Conservation (phyloP, 2,797 vertebrate species). For the Crax fasciolata region DNA sequence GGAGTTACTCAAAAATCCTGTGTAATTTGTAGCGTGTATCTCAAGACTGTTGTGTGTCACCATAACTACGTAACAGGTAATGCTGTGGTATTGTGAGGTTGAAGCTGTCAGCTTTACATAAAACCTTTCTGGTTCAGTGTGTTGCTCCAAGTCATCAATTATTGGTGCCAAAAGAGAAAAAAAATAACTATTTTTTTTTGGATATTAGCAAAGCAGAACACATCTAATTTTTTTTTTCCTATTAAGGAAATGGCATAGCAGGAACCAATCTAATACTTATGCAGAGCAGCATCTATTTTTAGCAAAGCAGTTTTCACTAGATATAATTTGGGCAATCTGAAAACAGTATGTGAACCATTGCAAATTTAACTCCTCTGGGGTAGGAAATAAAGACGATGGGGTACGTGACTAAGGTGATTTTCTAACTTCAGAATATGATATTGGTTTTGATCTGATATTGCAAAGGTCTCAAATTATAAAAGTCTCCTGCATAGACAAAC, state of each 20-base stretch:
- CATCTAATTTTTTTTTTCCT: not conserved
- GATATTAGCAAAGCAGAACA: not conserved
- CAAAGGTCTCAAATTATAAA: not conserved
- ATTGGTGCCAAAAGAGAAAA: not conserved
- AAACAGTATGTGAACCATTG: constrained; percentile 15
- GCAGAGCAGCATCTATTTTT: constrained; percentile 68
- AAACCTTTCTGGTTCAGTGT: fast-evolving
- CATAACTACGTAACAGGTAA: not conserved
- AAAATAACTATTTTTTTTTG: not conserved
- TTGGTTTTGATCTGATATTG: not conserved
- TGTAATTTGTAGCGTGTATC: constrained; percentile 7
- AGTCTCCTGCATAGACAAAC: not conserved
- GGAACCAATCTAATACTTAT: constrained; percentile 49
- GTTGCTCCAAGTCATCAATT: not conserved
- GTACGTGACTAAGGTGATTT: not conserved
- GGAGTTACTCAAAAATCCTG: constrained; percentile 4
- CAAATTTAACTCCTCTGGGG: not conserved
- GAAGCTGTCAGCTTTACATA: not conserved
- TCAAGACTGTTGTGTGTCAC: not conserved
- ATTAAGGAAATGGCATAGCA: constrained; percentile 21
- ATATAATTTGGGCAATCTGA: constrained; percentile 55
- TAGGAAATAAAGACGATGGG: not conserved
- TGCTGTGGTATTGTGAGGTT: not conserved
- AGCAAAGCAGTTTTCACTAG: constrained; percentile 47
- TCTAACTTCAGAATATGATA: constrained; percentile 1